Conservation (phyloP, 1,140 invertebrate species). For the Drosophila kanapiae region DNA sequence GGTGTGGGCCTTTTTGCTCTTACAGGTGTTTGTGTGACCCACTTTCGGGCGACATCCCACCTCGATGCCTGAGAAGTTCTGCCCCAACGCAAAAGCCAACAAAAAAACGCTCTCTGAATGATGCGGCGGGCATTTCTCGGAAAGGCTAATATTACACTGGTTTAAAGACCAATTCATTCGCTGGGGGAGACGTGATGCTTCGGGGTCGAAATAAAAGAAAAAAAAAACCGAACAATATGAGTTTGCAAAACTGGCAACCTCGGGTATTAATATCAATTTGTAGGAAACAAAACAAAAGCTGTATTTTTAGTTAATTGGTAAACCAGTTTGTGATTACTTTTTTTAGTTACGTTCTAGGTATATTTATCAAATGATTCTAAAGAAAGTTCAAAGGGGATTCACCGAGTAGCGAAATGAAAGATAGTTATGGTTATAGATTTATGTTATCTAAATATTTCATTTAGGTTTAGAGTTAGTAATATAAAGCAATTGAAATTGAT, state of each 20-base stretch:
- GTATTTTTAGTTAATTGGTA: neutral
- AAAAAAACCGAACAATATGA: neutral
- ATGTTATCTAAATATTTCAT: too few relatives aligned
- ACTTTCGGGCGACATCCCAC: constrained; percentile 39
- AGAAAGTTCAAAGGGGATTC: neutral
- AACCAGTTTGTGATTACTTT: neutral
- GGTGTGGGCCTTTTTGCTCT: constrained; percentile 55
- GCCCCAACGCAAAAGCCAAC: constrained; percentile 30
- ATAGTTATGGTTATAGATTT: neutral
- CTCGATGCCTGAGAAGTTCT: constrained; percentile 70
- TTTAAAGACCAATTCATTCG: constrained; percentile 35
- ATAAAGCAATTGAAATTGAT: too few relatives aligned
- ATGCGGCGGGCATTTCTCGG: constrained; percentile 63
- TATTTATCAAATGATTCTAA: neutral
- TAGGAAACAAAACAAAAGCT: neutral
- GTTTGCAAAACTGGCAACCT: neutral
- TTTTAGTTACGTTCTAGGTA: neutral
- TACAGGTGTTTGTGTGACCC: constrained; percentile 75
- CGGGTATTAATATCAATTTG: neutral
- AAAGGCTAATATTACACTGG: constrained; percentile 57
- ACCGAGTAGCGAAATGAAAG: neutral
- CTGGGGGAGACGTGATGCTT: constrained; percentile 10
- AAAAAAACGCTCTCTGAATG: constrained; percentile 53
- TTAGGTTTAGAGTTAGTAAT: too few relatives aligned
- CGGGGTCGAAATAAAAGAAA: constrained; percentile 2